These are phyloP conservation scores for Phorcus lineatus DNA, from an alignment of 2,888 invertebrate species.

Conservation along the genomic window DNA sequence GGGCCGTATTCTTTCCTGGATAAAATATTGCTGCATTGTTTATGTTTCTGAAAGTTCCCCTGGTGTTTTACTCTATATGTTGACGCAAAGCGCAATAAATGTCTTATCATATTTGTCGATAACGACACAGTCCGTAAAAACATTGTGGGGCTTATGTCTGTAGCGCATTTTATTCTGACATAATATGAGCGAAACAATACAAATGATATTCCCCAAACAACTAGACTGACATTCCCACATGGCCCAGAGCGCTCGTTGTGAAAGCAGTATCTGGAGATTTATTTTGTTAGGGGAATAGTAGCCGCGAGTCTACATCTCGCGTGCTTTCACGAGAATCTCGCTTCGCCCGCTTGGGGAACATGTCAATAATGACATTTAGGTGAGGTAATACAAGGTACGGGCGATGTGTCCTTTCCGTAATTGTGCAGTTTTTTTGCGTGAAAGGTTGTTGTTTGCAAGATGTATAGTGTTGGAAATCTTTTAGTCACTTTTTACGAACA, in stretches of 20 bases:
- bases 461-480: no score
- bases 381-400: no score
- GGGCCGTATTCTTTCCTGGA: no score
- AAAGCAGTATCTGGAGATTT: background rate
- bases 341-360: background rate
- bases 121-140: background rate
- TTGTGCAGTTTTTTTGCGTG: no score
- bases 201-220: background rate
- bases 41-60: no score
- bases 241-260: background rate
- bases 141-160: background rate
- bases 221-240: background rate
- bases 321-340: background rate
- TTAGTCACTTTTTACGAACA: no score
- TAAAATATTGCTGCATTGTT: no score
- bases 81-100: background rate
- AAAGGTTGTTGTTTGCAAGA: no score
- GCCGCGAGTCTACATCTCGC: background rate
- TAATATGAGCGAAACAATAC: background rate
- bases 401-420: no score
- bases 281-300: constrained; percentile 1
- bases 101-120: background rate
- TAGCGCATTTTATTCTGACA: background rate
- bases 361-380: background rate
- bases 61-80: background rate